Conservation (phyloP, 1,140 invertebrate species). For the Bombus balteatus region DNA sequence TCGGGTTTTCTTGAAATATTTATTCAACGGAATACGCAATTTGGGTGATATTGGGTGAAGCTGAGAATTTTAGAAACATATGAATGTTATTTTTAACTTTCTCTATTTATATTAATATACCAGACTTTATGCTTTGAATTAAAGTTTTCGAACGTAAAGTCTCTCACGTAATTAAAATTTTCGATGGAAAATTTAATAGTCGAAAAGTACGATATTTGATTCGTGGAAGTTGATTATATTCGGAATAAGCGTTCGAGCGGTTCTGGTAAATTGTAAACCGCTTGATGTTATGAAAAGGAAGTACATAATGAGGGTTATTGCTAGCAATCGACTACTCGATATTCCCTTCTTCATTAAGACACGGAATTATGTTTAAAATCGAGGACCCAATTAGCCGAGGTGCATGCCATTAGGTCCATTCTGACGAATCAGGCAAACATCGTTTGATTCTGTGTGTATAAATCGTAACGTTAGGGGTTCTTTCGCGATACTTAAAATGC, state of each 20-base stretch:
- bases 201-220: neutral
- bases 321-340: conserved; percentile 14
- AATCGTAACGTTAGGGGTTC: neutral
- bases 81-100: neutral
- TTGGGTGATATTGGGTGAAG: too few relatives aligned
- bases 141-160: too few relatives aligned
- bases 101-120: too few relatives aligned
- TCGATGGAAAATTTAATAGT: too few relatives aligned
- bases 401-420: neutral
- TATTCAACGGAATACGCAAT: too few relatives aligned
- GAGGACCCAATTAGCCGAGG: conserved; percentile 14
- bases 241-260: neutral
- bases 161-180: neutral
- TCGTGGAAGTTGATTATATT: neutral
- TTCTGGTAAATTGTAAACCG: conserved; percentile 8
- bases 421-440: neutral
- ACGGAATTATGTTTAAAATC: conserved; percentile 14
- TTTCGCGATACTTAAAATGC: conserved; percentile 1
- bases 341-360: neutral
- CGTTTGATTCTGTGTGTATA: neutral
- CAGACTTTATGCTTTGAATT: neutral
- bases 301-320: conserved; percentile 20
- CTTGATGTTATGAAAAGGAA: neutral
- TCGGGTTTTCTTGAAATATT: too few relatives aligned
- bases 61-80: neutral